Base-by-base conservation (phyloP, 2,888 invertebrate species). In the Aleiodes testaceus region DNA sequence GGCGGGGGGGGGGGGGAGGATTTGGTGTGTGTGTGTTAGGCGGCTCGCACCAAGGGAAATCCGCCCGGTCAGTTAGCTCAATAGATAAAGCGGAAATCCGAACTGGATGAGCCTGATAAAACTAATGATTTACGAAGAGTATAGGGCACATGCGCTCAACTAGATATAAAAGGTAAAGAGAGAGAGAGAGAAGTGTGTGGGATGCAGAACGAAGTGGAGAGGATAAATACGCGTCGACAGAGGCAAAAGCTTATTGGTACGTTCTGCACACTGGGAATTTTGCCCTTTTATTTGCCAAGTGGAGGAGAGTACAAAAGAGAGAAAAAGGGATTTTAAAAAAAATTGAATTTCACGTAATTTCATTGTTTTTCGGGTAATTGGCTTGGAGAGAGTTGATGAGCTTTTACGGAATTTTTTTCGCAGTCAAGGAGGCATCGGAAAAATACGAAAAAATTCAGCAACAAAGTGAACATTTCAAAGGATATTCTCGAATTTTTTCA, bases 101-200 rank as follows among this genome's bases (percentile, higher is more conserved):
- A 79, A 84, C 82, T 84, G 84, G 81, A 83, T 84, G 83, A 84
- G 81, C 78, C 82, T 82, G 86, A 85, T 85, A 86, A 86, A 85
- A 82, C 82, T 83, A 84, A 85, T 85, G 85, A 86, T 86, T 86
- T 85, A 85, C 83, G 81, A 75, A 78, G 77, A 74, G 63, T 63
- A 59, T 63, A 45, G 59, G 64, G 68, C 45, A 45, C 63, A 69
- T 66, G 69, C 66, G 66, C 66, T 65, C 63, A 66, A 70, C 55
- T 55, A 55, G 55, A 36, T 55, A 36, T 14, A 36, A 59, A 16
- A 18, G 59, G 42, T 7, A 11, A 59, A 7, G 18, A 14, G 11
- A 18, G 18, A 42, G 16, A 16, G 36, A 9, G 30, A 14, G 26
- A 53, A 14, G 61, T 45, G 47, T 50, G 49, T 55, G 50, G 52